Percentiles rank a stretch among this genome's conserved stretches.
These are phyloP conservation scores for Parapsyche elsis DNA, from an alignment of 1,140 invertebrate genomes.

Conservation along the genomic window DNA sequence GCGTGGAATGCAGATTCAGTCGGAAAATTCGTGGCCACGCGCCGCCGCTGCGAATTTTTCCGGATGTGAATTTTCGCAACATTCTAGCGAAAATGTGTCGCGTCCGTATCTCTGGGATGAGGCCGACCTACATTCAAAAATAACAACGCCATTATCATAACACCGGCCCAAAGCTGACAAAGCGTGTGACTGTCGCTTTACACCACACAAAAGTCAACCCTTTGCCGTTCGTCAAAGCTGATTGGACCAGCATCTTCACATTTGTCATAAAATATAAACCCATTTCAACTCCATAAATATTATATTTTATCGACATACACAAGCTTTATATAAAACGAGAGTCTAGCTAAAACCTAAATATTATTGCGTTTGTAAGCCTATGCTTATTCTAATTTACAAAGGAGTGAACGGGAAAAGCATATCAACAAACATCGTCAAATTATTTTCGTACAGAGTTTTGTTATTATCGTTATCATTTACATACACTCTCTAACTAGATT, in stretches of 20 bases:
- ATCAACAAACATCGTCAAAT: no score
- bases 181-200: not conserved
- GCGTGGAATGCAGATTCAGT: not conserved
- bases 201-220: not conserved
- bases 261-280: no score
- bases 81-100: not conserved
- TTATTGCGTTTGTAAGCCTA: no score
- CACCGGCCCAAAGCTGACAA: not conserved
- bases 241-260: not conserved
- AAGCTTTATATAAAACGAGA: not conserved
- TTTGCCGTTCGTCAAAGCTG: slow-evolving; percentile 2
- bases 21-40: not conserved
- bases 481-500: no score
- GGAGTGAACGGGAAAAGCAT: no score
- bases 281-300: no score
- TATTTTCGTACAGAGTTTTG: no score
- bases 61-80: not conserved
- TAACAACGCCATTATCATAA: slow-evolving; percentile 11
- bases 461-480: no score
- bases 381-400: not conserved
- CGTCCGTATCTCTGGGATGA: not conserved
- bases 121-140: slow-evolving; percentile 2
- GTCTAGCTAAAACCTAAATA: not conserved
- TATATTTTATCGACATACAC: no score
- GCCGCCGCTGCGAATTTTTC: not conserved